These are phyloP conservation scores for Aegotheles bennettii DNA, from an alignment of 2,113 vertebrate species.

Conservation along the genomic window DNA sequence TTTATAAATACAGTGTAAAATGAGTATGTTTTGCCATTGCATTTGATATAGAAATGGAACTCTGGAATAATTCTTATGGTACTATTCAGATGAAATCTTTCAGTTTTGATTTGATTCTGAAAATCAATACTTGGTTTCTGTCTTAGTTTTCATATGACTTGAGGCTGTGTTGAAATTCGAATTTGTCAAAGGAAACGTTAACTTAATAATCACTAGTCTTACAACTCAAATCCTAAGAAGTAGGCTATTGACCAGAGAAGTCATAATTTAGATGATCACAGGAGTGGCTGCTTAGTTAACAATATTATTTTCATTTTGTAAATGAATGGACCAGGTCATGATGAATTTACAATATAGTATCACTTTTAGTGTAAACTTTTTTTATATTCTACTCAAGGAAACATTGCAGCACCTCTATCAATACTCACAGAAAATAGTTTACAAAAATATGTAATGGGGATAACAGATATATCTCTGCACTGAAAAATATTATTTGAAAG, in stretches of 20 bases:
- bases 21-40: not conserved
- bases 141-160: not conserved
- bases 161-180: not conserved
- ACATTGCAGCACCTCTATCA: not conserved
- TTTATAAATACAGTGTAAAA: not conserved
- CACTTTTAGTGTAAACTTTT: constrained; percentile 18
- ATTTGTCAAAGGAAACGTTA: not conserved
- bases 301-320: constrained; percentile 45
- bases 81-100: not conserved
- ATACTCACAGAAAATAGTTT: constrained; percentile 20
- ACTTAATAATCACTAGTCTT: not conserved
- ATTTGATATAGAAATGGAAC: constrained; percentile 4
- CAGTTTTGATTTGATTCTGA: not conserved
- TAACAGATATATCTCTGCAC: not conserved
- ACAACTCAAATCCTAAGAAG: not conserved
- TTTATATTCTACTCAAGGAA: constrained; percentile 38
- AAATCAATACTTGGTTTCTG: not conserved
- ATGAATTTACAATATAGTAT: constrained; percentile 26
- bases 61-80: not conserved
- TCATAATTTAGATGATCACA: not conserved
- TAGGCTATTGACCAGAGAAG: not conserved
- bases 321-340: constrained; percentile 23
- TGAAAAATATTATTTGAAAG: not conserved
- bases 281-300: constrained; percentile 34
- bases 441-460: not conserved